Conservation (phyloP, 2,888 invertebrate species). For the Calliscelio sp. region DNA sequence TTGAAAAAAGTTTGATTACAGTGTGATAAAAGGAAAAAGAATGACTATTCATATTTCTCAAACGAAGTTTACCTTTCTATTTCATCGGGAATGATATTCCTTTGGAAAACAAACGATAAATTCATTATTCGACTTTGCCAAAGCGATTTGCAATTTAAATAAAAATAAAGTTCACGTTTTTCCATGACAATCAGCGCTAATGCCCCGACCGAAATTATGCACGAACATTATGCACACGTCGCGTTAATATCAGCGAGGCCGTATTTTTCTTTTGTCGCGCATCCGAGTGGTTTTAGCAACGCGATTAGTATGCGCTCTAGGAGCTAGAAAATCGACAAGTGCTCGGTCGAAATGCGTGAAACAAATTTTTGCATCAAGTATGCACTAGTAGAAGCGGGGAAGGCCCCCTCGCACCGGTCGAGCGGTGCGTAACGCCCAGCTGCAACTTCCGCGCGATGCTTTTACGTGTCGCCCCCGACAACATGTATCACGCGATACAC, state of each 20-base stretch:
- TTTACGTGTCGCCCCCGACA: conserved; percentile 47
- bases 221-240: conserved; percentile 6
- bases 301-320: conserved; percentile 37
- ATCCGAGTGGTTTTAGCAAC: conserved; percentile 30
- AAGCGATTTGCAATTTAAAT: conserved; percentile 30
- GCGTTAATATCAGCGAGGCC: not conserved
- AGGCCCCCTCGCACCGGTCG: conserved; percentile 20
- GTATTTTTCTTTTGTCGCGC: conserved; percentile 29
- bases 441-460: conserved; percentile 67
- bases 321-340: conserved; percentile 33
- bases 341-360: not conserved
- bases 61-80: conserved; percentile 45
- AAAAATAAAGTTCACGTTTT: conserved; percentile 31
- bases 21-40: conserved; percentile 15
- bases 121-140: conserved; percentile 29
- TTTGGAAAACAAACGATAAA: conserved; percentile 55
- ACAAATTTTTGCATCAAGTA: conserved; percentile 24
- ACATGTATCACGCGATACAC: conserved; percentile 63
- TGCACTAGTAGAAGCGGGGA: too few species aligned
- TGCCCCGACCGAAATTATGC: conserved; percentile 9
- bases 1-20: not conserved
- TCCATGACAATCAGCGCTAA: conserved; percentile 29
- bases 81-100: conserved; percentile 54
- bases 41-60: conserved; percentile 40
- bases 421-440: conserved; percentile 62